Evolutionary conservation across 1,140 invertebrate genomes (phyloP).

Genomic region (Pseudachorutes palmiensis): DNA sequence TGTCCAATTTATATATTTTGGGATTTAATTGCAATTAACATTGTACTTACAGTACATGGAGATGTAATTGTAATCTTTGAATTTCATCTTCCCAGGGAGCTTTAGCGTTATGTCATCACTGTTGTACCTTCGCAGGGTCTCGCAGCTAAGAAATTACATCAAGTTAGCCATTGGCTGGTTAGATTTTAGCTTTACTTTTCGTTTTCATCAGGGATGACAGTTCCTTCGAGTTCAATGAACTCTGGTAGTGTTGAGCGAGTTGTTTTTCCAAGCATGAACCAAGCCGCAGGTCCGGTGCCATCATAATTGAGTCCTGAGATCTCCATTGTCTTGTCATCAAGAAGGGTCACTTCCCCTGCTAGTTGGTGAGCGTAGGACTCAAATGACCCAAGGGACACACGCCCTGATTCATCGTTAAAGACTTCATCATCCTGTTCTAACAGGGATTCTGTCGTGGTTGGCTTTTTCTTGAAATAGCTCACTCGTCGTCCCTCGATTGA

Average conservation of each 20-base stretch:
- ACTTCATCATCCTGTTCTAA: not conserved
- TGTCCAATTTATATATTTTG: too few relatives aligned
- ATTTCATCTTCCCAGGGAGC: slow-evolving; percentile 32
- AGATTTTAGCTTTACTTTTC: slow-evolving; percentile 21
- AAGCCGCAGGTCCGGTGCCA: slow-evolving; percentile 32
- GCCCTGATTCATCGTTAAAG: not conserved
- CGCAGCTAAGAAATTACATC: slow-evolving; percentile 19
- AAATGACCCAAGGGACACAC: slow-evolving; percentile 9
- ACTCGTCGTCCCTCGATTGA: too few relatives aligned
- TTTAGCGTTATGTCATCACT: slow-evolving; percentile 24
- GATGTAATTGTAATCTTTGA: slow-evolving; percentile 31
- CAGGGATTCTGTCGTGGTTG: too few relatives aligned
- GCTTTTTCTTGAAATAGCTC: too few relatives aligned
- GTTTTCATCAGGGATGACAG: slow-evolving; percentile 34
- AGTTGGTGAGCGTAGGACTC: slow-evolving; percentile 1
- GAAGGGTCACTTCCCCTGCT: slow-evolving; percentile 19
- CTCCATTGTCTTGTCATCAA: slow-evolving; percentile 29
- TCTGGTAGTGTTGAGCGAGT: slow-evolving; percentile 22
- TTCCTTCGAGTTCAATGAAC: slow-evolving; percentile 28
- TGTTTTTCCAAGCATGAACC: slow-evolving; percentile 33
- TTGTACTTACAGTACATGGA: slow-evolving; percentile 25
- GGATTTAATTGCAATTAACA: not conserved
- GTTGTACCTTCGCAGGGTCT: slow-evolving; percentile 24
- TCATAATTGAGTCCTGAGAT: slow-evolving; percentile 26
- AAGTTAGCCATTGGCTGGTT: not conserved